phyloP scores from a whole-genome alignment of 2,113 vertebrate species.

The Alexandromys fortis region DNA sequence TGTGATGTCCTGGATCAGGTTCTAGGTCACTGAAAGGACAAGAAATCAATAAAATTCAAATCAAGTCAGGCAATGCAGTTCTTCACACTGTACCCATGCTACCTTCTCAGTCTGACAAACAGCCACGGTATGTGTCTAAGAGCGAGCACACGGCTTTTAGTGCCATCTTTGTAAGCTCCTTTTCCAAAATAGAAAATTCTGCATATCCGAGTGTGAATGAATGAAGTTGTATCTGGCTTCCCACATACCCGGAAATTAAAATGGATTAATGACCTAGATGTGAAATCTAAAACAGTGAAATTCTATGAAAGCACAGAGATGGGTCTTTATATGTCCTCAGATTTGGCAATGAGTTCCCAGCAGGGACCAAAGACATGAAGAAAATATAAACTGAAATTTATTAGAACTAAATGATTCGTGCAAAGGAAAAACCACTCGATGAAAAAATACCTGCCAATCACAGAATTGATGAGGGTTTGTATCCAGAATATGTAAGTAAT shows the following conservation, averaged over 20 bases:
- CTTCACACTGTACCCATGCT: neutral
- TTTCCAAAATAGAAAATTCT: conserved; percentile 9
- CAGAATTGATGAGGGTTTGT: neutral
- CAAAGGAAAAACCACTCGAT: neutral
- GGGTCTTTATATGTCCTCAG: neutral
- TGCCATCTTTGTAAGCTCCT: neutral
- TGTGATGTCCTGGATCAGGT: neutral
- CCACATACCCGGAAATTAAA: conserved; percentile 14
- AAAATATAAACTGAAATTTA: neutral
- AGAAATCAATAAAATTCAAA: neutral
- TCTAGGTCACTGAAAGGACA: neutral
- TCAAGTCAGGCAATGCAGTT: neutral
- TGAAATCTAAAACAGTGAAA: neutral
- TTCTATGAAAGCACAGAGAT: neutral
- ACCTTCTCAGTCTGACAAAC: conserved; percentile 10
- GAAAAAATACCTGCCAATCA: conserved; percentile 17
- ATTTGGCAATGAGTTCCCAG: neutral
- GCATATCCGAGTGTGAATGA: neutral
- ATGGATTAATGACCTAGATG: neutral
- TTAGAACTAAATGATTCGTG: neutral
- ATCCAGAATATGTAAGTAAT: conserved; percentile 6
- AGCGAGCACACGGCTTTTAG: neutral
- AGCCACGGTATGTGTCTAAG: neutral
- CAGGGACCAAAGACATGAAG: neutral
- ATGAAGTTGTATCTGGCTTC: neutral